Percentiles rank a stretch among this genome's conserved stretches.
These are phyloP conservation scores for Phoeniculus purpureus DNA, from an alignment of 2,797 vertebrate genomes.

Conservation along the genomic window DNA sequence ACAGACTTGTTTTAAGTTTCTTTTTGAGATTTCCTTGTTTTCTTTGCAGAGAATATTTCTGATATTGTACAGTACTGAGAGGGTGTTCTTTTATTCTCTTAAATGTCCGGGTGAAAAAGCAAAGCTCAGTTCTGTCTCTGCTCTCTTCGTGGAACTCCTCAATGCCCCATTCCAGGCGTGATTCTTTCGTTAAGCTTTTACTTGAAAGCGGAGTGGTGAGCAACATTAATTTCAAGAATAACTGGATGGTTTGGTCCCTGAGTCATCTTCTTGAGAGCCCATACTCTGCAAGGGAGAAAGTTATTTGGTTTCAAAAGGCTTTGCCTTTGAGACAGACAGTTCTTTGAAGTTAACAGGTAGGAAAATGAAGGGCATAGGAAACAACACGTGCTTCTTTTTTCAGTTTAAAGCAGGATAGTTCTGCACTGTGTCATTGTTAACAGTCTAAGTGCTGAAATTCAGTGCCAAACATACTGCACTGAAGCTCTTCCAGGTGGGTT, in stretches of 20 bases:
- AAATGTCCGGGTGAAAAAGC: slow-evolving; percentile 72
- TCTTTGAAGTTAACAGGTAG: slow-evolving; percentile 18
- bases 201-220: slow-evolving; percentile 65
- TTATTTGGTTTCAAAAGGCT: slow-evolving; percentile 35
- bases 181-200: slow-evolving; percentile 70
- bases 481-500: not conserved
- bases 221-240: slow-evolving; percentile 89
- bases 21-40: slow-evolving; percentile 82
- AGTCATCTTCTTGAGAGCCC: slow-evolving; percentile 98
- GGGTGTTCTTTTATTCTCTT: slow-evolving; percentile 74
- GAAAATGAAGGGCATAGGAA: slow-evolving; percentile 20
- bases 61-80: slow-evolving; percentile 86
- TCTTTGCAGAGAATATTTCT: slow-evolving; percentile 84
- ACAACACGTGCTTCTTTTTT: not conserved
- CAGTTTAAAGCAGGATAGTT: not conserved
- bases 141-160: slow-evolving; percentile 61
- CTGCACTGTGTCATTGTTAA: not conserved
- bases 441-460: not conserved
- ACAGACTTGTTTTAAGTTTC: slow-evolving; percentile 87
- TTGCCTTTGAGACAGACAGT: not conserved
- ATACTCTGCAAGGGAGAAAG: slow-evolving; percentile 87
- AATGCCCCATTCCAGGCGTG: slow-evolving; percentile 61
- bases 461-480: not conserved
- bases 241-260: slow-evolving; percentile 99
- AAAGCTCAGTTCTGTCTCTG: slow-evolving; percentile 66